A percentile compares a stretch with the other conserved stretches of the same genome.
Evolutionary conservation across 2,797 vertebrate genomes (phyloP).

Genomic region (Notamacropus eugenii): DNA sequence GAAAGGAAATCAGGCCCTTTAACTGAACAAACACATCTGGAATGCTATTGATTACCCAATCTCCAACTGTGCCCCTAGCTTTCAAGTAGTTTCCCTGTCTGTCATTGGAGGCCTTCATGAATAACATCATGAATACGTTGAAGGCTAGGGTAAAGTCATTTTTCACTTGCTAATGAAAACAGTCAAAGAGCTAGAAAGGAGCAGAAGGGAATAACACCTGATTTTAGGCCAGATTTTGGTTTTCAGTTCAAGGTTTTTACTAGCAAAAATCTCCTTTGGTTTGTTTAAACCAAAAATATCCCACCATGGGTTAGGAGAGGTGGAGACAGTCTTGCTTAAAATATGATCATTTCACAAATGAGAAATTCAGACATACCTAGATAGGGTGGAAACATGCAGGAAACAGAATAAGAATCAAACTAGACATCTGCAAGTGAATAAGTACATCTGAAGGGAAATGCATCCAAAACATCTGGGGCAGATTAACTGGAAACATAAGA

Average conservation of each 20-base stretch:
- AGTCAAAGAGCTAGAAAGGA: background rate
- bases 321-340: background rate
- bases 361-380: background rate
- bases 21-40: background rate
- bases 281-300: background rate
- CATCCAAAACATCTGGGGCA: background rate
- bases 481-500: background rate
- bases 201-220: background rate
- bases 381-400: background rate
- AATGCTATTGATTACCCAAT: background rate
- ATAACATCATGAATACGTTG: background rate
- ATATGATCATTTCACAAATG: background rate
- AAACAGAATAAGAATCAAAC: background rate
- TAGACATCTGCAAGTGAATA: background rate
- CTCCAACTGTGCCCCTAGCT: background rate
- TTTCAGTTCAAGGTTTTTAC: conserved; percentile 6
- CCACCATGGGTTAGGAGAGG: background rate
- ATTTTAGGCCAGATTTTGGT: background rate
- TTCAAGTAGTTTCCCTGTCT: fast-evolving
- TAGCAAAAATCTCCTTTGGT: background rate
- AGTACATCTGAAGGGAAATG: background rate
- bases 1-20: background rate
- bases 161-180: conserved; percentile 23
- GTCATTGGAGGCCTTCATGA: background rate
- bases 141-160: background rate